phyloP scores from a whole-genome alignment of 2,797 vertebrate genomes.

The Centroberyx gerrardi region DNA sequence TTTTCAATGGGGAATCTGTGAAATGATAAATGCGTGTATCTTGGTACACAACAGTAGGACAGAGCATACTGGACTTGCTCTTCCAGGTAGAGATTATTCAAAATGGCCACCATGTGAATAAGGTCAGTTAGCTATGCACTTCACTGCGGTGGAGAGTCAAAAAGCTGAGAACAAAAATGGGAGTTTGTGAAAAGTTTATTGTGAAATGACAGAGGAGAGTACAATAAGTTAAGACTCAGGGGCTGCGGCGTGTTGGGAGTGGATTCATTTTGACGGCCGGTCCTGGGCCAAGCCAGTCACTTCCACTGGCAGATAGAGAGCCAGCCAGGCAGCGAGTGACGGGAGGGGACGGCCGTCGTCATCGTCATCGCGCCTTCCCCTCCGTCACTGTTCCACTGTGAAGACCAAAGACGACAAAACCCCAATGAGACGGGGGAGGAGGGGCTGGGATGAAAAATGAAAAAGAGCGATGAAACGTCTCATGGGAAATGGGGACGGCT shows the following conservation, averaged over 20 bases:
- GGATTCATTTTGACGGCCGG: slow-evolving; percentile 82
- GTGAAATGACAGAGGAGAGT: slow-evolving; percentile 84
- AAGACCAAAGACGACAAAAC: slow-evolving; percentile 54
- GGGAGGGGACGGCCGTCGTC: slow-evolving; percentile 46
- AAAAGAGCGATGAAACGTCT: slow-evolving; percentile 57
- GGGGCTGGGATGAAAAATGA: slow-evolving; percentile 15
- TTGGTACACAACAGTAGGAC: no score
- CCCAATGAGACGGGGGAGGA: slow-evolving; percentile 46
- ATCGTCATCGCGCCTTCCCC: slow-evolving; percentile 56
- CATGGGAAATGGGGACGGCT: slow-evolving; percentile 49
- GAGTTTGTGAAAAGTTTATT: slow-evolving; percentile 89
- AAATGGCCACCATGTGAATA: no score
- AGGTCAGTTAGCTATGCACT: no score
- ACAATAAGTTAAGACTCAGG: slow-evolving; percentile 88
- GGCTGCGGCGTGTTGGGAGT: slow-evolving; percentile 65
- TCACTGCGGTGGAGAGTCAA: slow-evolving; percentile 32
- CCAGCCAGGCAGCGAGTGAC: slow-evolving; percentile 56
- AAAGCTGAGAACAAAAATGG: slow-evolving; percentile 53
- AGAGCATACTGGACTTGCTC: no score
- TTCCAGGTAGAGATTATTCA: no score
- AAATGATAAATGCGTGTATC: no score
- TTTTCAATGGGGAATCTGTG: no score
- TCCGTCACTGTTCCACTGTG: slow-evolving; percentile 72
- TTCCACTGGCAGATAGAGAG: slow-evolving; percentile 67
- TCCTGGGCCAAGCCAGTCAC: slow-evolving; percentile 82